Base-by-base conservation (phyloP, 2,888 invertebrate genomes). In the Adelognathus sp. region DNA sequence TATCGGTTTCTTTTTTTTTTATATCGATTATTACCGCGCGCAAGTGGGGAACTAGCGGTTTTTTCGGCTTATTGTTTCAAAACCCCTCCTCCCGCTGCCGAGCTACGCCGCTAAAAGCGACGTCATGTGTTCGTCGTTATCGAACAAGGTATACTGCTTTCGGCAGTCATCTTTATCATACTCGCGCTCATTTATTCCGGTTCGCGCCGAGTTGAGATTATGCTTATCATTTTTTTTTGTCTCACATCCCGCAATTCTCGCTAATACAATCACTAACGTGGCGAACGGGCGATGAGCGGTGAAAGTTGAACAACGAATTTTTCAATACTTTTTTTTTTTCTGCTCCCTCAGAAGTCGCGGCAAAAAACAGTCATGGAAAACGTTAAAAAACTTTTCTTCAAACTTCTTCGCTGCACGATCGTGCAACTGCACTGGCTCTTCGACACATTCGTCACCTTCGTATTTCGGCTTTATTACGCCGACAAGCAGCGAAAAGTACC, bases 391-490 rank as follows among this genome's bases (percentile, higher is more conserved):
- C 58, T 87, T 9, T 44, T 79, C 7, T 79, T 79, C 39, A 71
- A 83, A 16, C 71, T 90, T n/a, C 44, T 88, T 0, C 80, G 83
- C 61, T 90, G 82, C 66, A 14, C 87, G 1, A 75, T 90, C 1
- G 81, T 91, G 2, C 86, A 88, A 44, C 11, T 91, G 1, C 89
- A 89, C 67, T 80, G 82, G 21, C n/a, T 91, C n/a, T 84, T 93
- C 24, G 93, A 93, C 84, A 82, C 80, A 14, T 31, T 92, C 0
- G 87, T 93, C 21, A 92, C 93, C 76, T 88, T 90, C 74, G 33
- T 90, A 29, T 93, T 93, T 85, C 91, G 92, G 0, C 85, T 91
- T 3, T 92, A 91, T 80, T 92, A 92, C 79, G 87, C 91, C 58
- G 86, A 87, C 3, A 90, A 90, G 81, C 86, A 85, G 29, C 85